Evolutionary conservation across 2,888 invertebrate species (phyloP).

Genomic region (Nysson spinosus): DNA sequence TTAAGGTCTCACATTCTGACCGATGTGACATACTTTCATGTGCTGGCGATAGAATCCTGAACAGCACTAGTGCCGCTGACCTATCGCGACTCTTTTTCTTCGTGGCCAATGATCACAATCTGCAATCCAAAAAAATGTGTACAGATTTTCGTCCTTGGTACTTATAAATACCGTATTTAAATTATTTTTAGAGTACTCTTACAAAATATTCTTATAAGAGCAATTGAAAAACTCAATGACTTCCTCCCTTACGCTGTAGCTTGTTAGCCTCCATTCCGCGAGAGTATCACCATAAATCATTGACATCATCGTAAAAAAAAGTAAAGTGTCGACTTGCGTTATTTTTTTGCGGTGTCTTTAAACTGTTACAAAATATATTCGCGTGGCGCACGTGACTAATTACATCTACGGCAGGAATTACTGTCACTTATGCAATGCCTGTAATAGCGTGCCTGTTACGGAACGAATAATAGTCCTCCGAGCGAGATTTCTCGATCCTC

Average conservation of each 20-base stretch:
- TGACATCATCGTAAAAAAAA: conserved; percentile 30
- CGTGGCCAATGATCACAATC: too few species aligned
- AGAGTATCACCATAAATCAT: conserved; percentile 39
- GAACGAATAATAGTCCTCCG: too few species aligned
- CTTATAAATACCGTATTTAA: too few species aligned
- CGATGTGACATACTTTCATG: conserved; percentile 60
- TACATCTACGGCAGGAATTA: conserved; percentile 33
- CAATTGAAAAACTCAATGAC: too few species aligned
- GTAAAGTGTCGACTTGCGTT: conserved; percentile 2
- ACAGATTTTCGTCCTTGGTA: too few species aligned
- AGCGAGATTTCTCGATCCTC: conserved; percentile 2
- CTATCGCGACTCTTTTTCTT: conserved; percentile 28
- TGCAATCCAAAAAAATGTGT: too few species aligned
- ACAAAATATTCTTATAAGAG: too few species aligned
- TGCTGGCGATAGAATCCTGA: conserved; percentile 33
- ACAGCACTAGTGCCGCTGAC: conserved; percentile 28
- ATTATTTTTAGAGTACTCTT: too few species aligned
- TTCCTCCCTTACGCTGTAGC: conserved; percentile 23
- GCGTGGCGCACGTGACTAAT: conserved; percentile 24
- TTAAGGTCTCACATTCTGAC: conserved; percentile 40
- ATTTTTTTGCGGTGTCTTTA: conserved; percentile 31
- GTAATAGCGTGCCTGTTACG: not conserved
- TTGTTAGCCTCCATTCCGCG: conserved; percentile 15
- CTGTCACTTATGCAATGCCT: conserved; percentile 30
- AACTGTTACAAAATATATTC: conserved; percentile 41